Evolutionary conservation across 2,888 invertebrate genomes (phyloP).

Genomic region (Trissolcus japonicus): DNA sequence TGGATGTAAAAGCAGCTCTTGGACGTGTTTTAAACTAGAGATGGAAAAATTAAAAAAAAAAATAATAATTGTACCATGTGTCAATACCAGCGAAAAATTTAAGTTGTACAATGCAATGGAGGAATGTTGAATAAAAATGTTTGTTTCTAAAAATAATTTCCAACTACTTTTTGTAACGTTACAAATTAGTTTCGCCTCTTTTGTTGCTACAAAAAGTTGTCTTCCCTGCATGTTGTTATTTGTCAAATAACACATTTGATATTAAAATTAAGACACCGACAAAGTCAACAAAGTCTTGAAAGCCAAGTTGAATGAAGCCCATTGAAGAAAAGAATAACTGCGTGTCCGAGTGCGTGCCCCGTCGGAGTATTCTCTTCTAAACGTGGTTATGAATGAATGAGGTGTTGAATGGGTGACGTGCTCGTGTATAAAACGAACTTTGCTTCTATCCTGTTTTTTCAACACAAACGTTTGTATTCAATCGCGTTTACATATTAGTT

Average conservation of each 20-base stretch:
- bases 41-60: not conserved
- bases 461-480: not conserved
- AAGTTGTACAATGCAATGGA: not conserved
- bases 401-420: not conserved
- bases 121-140: not conserved
- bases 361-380: slow-evolving; percentile 2
- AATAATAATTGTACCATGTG: not conserved
- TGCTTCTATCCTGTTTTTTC: not conserved
- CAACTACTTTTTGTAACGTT: not conserved
- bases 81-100: not conserved
- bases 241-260: no score
- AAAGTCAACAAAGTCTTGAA: no score
- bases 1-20: slow-evolving; percentile 31
- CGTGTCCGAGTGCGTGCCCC: no score
- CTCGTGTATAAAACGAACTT: not conserved
- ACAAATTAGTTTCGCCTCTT: no score
- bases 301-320: not conserved
- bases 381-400: slow-evolving; percentile 22
- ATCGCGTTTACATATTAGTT: not conserved
- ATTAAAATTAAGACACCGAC: no score
- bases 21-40: not conserved
- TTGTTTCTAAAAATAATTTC: not conserved
- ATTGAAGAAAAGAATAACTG: not conserved
- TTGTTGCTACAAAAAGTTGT: no score
- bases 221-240: not conserved